Evolutionary conservation across 2,888 invertebrate genomes (phyloP).

Genomic region (Syrista parreyssii): DNA sequence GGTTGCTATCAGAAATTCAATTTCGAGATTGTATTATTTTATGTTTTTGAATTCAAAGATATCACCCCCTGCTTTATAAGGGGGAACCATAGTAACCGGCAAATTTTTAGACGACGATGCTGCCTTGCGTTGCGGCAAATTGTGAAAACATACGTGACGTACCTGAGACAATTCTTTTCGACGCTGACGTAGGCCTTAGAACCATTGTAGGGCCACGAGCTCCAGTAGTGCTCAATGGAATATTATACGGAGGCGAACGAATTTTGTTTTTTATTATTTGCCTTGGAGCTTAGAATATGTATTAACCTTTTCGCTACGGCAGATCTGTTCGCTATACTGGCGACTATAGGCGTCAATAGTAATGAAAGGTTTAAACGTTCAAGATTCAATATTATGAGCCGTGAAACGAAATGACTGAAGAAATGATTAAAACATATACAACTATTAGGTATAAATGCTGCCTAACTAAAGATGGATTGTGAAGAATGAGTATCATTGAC

Average conservation of each 20-base stretch:
- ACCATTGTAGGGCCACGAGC: not conserved
- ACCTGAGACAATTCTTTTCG: too few relatives aligned
- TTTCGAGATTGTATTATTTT: constrained; percentile 5
- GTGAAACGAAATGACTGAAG: not conserved
- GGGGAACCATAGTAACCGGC: too few relatives aligned
- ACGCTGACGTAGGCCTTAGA: not conserved
- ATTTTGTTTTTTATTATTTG: not conserved
- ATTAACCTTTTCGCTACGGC: too few relatives aligned
- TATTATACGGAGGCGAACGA: not conserved
- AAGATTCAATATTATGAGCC: not conserved
- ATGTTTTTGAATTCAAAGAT: not conserved
- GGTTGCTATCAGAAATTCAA: constrained; percentile 14
- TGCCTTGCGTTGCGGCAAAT: not conserved
- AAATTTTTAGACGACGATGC: not conserved
- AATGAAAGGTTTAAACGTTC: too few relatives aligned
- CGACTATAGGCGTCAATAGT: too few relatives aligned
- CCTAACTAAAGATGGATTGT: not conserved
- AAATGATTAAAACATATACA: not conserved
- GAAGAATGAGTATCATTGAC: not conserved
- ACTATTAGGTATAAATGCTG: not conserved
- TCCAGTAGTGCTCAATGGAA: not conserved
- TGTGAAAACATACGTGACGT: not conserved
- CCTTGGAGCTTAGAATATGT: not conserved
- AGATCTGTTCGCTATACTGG: too few relatives aligned
- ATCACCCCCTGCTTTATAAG: not conserved